Evolutionary conservation across 2,113 vertebrate species (phyloP).

Genomic region (Podarcis raffonei): DNA sequence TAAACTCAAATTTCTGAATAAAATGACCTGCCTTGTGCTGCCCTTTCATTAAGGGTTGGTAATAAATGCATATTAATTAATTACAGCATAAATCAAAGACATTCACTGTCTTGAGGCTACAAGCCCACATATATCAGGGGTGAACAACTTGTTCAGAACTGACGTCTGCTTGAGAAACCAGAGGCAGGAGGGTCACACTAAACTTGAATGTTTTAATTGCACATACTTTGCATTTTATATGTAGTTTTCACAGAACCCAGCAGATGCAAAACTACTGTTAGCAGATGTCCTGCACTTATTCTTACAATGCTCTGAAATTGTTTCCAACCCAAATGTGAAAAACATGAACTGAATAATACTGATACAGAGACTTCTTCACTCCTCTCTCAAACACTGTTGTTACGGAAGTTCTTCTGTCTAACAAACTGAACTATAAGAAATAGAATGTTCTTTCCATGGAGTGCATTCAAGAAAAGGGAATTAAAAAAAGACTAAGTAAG

Average conservation of each 20-base stretch:
- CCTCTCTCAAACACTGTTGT: background rate
- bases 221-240: background rate
- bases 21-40: background rate
- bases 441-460: background rate
- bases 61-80: too few species aligned
- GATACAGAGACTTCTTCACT: background rate
- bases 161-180: background rate
- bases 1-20: background rate
- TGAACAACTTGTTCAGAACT: background rate
- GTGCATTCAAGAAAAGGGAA: background rate
- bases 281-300: conserved; percentile 7
- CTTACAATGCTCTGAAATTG: background rate
- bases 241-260: background rate
- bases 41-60: too few species aligned
- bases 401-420: background rate
- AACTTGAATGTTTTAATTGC: background rate
- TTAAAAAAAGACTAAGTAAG: background rate
- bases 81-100: background rate
- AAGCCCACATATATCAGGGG: too few species aligned
- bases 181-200: background rate
- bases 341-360: background rate
- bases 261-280: conserved; percentile 5
- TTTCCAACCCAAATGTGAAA: conserved; percentile 12
- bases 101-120: background rate
- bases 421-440: background rate